Conservation (phyloP, 2,797 vertebrate species). For the Balearica regulorum region DNA sequence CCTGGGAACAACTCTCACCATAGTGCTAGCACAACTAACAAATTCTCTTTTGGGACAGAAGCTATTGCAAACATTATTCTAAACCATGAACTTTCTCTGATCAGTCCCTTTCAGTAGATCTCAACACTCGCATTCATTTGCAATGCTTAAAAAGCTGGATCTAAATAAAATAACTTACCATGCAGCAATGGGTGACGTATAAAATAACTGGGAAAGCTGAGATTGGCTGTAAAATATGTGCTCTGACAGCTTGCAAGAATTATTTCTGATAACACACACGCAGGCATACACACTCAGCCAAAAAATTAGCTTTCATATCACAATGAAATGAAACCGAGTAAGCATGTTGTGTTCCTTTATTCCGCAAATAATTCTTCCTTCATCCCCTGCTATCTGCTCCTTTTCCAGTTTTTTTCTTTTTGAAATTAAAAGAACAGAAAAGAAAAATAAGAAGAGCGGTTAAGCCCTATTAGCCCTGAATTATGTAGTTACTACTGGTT, state of each 20-base stretch:
- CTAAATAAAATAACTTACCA: background rate
- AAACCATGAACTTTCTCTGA: background rate
- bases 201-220: background rate
- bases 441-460: background rate
- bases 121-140: background rate
- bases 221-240: background rate
- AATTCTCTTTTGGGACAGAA: background rate
- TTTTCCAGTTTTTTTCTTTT: background rate
- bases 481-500: background rate
- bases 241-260: background rate
- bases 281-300: background rate
- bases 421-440: background rate
- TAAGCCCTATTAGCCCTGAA: background rate
- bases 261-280: background rate
- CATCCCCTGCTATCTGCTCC: background rate
- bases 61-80: fast-evolving
- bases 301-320: background rate
- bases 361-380: background rate
- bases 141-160: background rate
- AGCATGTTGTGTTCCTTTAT: background rate
- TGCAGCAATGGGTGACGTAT: background rate
- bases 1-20: background rate
- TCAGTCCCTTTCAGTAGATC: background rate
- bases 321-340: background rate
- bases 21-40: background rate